These are phyloP conservation scores for Hepsetus odoe DNA, from an alignment of 2,113 vertebrate species.

Conservation along the genomic window DNA sequence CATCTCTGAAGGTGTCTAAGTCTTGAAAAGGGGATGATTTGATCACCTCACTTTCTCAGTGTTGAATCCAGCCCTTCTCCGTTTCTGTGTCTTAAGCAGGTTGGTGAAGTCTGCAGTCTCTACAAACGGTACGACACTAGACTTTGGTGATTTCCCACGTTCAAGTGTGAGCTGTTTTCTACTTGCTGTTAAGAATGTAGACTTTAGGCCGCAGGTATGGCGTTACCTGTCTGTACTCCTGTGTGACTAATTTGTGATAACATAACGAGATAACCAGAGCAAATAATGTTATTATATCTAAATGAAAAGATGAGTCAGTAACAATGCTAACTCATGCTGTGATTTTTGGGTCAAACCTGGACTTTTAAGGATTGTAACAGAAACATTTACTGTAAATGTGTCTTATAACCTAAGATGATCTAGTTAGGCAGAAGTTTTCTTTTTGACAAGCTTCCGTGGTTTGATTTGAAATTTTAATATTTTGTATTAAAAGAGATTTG, in stretches of 20 bases:
- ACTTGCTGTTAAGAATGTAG: slow-evolving; percentile 71
- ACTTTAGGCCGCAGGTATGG: slow-evolving; percentile 60
- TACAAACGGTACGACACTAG: slow-evolving; percentile 55
- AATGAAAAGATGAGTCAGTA: slow-evolving; percentile 18
- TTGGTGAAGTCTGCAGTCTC: slow-evolving; percentile 16
- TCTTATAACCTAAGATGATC: slow-evolving; percentile 56
- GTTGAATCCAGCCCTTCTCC: neutral
- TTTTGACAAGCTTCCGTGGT: slow-evolving; percentile 44
- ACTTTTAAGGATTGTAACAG: slow-evolving; percentile 42
- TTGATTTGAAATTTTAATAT: slow-evolving; percentile 61
- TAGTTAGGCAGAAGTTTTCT: slow-evolving; percentile 36
- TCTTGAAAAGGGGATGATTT: neutral
- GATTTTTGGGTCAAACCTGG: slow-evolving; percentile 49
- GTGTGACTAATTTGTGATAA: slow-evolving; percentile 74
- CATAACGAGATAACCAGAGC: slow-evolving; percentile 56
- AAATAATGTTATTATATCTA: slow-evolving; percentile 54
- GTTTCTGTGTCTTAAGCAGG: slow-evolving; percentile 13
- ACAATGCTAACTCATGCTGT: slow-evolving; percentile 52
- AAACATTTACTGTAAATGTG: slow-evolving; percentile 57
- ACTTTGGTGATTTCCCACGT: slow-evolving; percentile 56
- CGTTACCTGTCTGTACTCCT: slow-evolving; percentile 57
- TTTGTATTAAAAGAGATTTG: slow-evolving; percentile 66
- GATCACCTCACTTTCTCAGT: slow-evolving; percentile 9
- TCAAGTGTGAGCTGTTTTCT: slow-evolving; percentile 63
- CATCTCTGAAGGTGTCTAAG: neutral